phyloP scores from a whole-genome alignment of 2,888 invertebrate species.

The Trichogramma dendrolimi region DNA sequence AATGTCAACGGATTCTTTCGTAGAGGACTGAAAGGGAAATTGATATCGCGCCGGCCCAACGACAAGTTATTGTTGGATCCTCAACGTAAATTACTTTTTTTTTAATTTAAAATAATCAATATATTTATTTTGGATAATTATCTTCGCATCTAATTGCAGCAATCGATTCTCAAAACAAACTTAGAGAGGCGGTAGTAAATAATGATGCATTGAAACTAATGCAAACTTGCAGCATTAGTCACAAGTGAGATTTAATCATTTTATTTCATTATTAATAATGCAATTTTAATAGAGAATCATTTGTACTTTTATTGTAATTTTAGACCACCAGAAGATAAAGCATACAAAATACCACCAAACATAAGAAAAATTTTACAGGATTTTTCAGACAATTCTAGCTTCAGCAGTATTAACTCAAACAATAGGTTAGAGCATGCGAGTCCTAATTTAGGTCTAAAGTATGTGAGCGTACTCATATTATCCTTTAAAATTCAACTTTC shows the following conservation, averaged over 20 bases:
- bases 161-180: constrained; percentile 6
- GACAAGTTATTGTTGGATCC: constrained; percentile 6
- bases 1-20: constrained; percentile 18
- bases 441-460: too few species aligned
- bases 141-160: neutral
- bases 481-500: neutral
- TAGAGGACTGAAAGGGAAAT: constrained; percentile 24
- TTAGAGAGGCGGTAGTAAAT: constrained; percentile 22
- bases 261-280: neutral
- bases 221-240: constrained; percentile 15
- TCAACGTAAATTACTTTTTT: constrained; percentile 5
- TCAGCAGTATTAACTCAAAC: too few species aligned
- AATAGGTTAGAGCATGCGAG: too few species aligned
- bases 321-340: constrained; percentile 1
- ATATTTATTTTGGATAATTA: neutral
- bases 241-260: constrained; percentile 12
- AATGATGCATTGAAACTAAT: constrained; percentile 21
- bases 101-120: neutral
- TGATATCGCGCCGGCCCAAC: constrained; percentile 4
- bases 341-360: neutral
- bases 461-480: neutral
- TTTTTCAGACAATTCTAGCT: constrained; percentile 7
- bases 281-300: neutral
- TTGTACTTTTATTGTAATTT: neutral
- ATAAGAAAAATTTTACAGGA: constrained; percentile 10